Evolutionary conservation across 2,113 vertebrate genomes (phyloP), one percentile per base, ranked within the genome.

Genomic region (Oxyura jamaicensis): DNA sequence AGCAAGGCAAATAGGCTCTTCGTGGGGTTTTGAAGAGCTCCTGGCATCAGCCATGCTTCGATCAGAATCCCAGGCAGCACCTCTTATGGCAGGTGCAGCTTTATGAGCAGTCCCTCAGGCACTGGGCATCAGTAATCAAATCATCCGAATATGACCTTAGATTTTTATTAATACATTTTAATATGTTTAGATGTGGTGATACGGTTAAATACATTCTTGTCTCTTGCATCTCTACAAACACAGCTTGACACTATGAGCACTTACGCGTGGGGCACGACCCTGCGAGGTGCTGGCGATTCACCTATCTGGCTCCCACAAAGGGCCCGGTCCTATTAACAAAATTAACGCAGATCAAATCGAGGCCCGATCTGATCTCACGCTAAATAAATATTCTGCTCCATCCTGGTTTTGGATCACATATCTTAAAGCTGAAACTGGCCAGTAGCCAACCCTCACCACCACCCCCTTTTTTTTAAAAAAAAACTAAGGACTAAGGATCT

Each of bases 51-150:
- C 22, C 73, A 42, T n/a, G 21, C 65, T 94, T 63, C 72, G 41
- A 42, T 74, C 55, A 55, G 0, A 0, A 41, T 28, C 3, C 0
- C 55, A 36, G 13, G 18, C 59, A 68, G 4, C 42, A 48, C 9
- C 71, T 93, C 42, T 63, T 55, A 48, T 10, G 50, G 46, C 72
- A 86, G 28, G 28, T 18, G 42, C 36, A 74, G n/a, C 55, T 55
- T 74, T 55, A 39, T 7, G 31, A 66, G 28, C 15, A 77, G 46
- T 10, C 25, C 31, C 56, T 41, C 31, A 71, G 71, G 36, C 68
- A 75, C 15, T 11, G 69, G 74, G 67, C 35, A 80, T 25, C 46
- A 26, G 13, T 55, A 86, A 67, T 13, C 17, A 75, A 74, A 86
- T 63, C 13, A 77, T 5, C 65, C 44, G 22, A 83, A 58, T 73